phyloP scores from a whole-genome alignment of 2,113 vertebrate species.

The Rallus limicola region DNA sequence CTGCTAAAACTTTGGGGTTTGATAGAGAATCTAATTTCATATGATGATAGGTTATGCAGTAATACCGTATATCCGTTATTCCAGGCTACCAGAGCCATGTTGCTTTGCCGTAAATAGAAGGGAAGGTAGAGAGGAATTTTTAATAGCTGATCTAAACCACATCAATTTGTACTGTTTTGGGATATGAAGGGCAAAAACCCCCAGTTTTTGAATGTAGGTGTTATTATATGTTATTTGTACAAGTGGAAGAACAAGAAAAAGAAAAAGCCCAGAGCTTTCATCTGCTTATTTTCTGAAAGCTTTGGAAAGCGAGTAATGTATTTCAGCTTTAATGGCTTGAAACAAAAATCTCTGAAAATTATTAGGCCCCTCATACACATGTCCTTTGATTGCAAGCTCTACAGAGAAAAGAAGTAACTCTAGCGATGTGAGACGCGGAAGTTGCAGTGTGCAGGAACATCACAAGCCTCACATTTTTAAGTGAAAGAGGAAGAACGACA shows the following conservation, averaged over 20 bases:
- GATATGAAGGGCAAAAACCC: slow-evolving; percentile 77
- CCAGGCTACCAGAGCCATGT: not conserved
- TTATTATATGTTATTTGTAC: slow-evolving; percentile 90
- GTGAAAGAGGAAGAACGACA: slow-evolving; percentile 1
- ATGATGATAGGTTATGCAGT: slow-evolving; percentile 66
- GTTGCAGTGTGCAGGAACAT: not conserved
- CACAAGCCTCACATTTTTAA: slow-evolving; percentile 1
- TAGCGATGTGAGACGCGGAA: slow-evolving; percentile 5
- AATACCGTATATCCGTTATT: slow-evolving; percentile 46
- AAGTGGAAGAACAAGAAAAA: slow-evolving; percentile 78
- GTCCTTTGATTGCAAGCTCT: slow-evolving; percentile 72
- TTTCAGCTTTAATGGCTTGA: slow-evolving; percentile 77
- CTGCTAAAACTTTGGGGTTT: slow-evolving; percentile 78
- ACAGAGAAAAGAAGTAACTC: slow-evolving; percentile 43
- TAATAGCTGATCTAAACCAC: slow-evolving; percentile 73
- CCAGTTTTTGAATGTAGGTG: slow-evolving; percentile 76
- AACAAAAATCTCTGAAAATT: slow-evolving; percentile 78
- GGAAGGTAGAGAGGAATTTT: slow-evolving; percentile 59
- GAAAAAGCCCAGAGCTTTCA: slow-evolving; percentile 83
- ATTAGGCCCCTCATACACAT: slow-evolving; percentile 33
- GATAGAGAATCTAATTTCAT: slow-evolving; percentile 77
- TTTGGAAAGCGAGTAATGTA: slow-evolving; percentile 81
- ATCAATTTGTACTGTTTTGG: slow-evolving; percentile 83
- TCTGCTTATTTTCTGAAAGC: slow-evolving; percentile 84
- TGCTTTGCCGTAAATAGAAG: slow-evolving; percentile 53